Conservation (phyloP, 2,113 vertebrate species). For the Grammomys surdaster region DNA sequence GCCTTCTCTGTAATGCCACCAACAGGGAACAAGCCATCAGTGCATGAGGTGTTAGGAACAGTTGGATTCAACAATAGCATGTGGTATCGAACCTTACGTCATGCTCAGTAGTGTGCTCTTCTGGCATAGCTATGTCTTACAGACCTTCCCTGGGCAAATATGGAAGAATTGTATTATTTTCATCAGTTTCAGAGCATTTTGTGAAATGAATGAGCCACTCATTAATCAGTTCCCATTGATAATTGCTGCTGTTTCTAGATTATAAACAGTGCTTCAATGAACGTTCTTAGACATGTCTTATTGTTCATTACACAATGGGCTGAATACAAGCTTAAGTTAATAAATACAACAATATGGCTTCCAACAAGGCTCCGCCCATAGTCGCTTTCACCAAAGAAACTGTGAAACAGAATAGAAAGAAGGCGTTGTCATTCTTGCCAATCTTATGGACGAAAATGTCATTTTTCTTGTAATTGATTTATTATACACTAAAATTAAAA, state of each 20-base stretch:
- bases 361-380: neutral
- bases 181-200: conserved; percentile 29
- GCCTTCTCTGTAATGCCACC: neutral
- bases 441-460: conserved; percentile 10
- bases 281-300: neutral
- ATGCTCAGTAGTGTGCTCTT: neutral
- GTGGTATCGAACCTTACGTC: neutral
- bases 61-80: neutral
- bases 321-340: conserved; percentile 27
- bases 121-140: neutral
- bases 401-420: neutral
- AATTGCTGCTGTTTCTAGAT: neutral
- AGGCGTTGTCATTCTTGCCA: neutral
- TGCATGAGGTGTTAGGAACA: neutral
- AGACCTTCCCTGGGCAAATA: neutral
- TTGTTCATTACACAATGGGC: neutral
- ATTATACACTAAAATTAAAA: neutral
- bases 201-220: conserved; percentile 1
- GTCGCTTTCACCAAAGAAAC: neutral
- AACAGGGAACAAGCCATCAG: neutral
- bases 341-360: neutral
- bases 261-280: neutral
- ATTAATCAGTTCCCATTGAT: neutral
- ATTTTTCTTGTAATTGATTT: conserved; percentile 46
- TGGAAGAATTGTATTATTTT: neutral